These are phyloP conservation scores for Heliconius hermathena DNA, from an alignment of 1,140 invertebrate genomes.

Conservation along the genomic window DNA sequence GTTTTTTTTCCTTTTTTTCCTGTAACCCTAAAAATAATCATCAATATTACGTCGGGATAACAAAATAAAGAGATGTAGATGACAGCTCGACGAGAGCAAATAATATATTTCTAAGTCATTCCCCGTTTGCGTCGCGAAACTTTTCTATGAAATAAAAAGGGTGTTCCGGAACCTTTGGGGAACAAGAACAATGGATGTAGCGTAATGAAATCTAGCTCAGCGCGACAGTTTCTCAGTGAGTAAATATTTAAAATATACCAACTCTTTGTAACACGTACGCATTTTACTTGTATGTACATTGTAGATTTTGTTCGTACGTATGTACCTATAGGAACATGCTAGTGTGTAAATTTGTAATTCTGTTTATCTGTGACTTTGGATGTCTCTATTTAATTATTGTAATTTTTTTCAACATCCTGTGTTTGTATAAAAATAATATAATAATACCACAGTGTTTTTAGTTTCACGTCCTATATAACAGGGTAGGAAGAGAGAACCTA, in stretches of 20 bases:
- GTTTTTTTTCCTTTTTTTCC: background rate
- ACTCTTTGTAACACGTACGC: background rate
- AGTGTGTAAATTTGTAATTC: no score
- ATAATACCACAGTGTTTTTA: no score
- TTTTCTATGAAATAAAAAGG: slow-evolving; percentile 22
- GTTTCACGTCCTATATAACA: no score
- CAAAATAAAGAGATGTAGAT: slow-evolving; percentile 22
- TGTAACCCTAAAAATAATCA: slow-evolving; percentile 20
- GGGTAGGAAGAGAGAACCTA: no score
- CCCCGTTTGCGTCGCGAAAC: background rate
- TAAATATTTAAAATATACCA: slow-evolving; percentile 27
- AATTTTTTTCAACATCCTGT: no score
- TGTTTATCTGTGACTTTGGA: no score
- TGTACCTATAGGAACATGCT: no score
- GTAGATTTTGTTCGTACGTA: background rate
- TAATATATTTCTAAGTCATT: slow-evolving; percentile 18
- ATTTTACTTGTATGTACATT: background rate
- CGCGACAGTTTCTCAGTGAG: slow-evolving; percentile 13
- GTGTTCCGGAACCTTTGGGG: slow-evolving; percentile 16
- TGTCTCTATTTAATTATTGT: no score
- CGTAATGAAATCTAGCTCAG: slow-evolving; percentile 29
- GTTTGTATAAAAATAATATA: no score
- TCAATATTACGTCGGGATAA: slow-evolving; percentile 14
- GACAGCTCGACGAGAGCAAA: slow-evolving; percentile 18
- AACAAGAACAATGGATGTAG: slow-evolving; percentile 21